Base-by-base conservation (phyloP, 2,888 invertebrate species). In the Eristalis arbustorum region DNA sequence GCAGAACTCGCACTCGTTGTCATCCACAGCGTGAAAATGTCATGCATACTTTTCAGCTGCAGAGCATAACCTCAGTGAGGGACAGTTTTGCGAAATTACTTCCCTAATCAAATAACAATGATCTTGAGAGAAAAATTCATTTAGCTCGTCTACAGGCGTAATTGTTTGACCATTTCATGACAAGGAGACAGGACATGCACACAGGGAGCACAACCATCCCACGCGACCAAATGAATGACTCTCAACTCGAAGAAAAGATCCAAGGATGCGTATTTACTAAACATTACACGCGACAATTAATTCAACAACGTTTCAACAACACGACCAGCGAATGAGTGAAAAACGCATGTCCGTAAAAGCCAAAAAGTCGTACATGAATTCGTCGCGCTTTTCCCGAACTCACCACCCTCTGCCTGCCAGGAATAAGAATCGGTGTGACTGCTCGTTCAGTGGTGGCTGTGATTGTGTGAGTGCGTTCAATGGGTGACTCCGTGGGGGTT, bases 321-420 rank as follows among this genome's bases (percentile, higher is more conserved):
- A 49, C 49, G 63, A 34, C 73, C 72, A 72, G 13, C 66, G 63
- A 64, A 49, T 69, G 84, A 61, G 62, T 64, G 83, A 66, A 81
- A 81, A 84, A 88, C 85, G 81, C 81, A 85, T 88, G 88, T 78
- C 80, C 78, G 79, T 74, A 83, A 83, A 80, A 79, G 84, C 79
- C 87, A 87, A 83, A 67, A 87, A 82, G 78, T 78, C 87, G 72
- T 62, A 79, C 67, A 87, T 67, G 79, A 71, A 62, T 56, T 82
- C 34, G 71, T 67, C 74, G 79, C 78, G 82, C 71, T 81, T 81
- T 85, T 85, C 56, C 72, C 42, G 31, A 61, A 37, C 11, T 76
- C 34, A 57, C 69, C 63, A 31, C 25, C 22, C 73, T 64, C 31
- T 31, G 66, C 49, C 63, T 28, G 76, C 80, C 23, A 63, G 6